Percentiles rank a stretch among this genome's conserved stretches.
phyloP scores from a whole-genome alignment of 2,113 vertebrate species.

The Leptobrachium ailaonicum region DNA sequence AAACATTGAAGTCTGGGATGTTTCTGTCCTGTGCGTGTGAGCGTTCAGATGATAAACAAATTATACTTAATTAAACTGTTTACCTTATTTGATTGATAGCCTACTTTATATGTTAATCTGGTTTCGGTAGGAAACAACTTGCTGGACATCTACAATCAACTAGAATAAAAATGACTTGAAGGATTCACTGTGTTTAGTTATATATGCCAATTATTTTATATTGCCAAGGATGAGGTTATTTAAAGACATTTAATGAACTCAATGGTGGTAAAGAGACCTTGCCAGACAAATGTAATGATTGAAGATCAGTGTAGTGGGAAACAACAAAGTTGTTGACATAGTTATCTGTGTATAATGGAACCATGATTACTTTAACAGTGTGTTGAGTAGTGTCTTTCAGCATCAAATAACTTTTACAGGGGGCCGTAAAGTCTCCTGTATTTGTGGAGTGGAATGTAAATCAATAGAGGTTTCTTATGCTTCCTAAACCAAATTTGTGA shows the following conservation, averaged over 20 bases:
- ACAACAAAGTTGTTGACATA: too few relatives aligned
- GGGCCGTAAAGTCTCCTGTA: too few relatives aligned
- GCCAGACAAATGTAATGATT: neutral
- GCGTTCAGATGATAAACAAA: neutral
- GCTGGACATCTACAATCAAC: neutral
- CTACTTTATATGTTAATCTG: conserved; percentile 1
- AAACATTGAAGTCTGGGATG: neutral
- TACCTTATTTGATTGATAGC: neutral
- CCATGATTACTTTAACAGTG: too few relatives aligned
- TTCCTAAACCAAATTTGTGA: too few relatives aligned
- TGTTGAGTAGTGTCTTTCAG: too few relatives aligned
- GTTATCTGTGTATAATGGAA: too few relatives aligned
- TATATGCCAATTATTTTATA: neutral
- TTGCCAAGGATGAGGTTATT: neutral
- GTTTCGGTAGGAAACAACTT: neutral
- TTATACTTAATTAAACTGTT: neutral
- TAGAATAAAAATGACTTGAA: neutral
- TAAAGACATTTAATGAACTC: neutral
- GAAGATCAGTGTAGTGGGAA: neutral
- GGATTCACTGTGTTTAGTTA: neutral
- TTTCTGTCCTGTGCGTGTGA: neutral
- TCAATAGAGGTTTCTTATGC: too few relatives aligned
- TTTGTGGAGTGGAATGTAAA: too few relatives aligned
- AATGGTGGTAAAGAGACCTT: neutral
- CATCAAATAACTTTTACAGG: too few relatives aligned